These are phyloP conservation scores for Chouioia cunea DNA, from an alignment of 2,888 invertebrate species.

Conservation along the genomic window DNA sequence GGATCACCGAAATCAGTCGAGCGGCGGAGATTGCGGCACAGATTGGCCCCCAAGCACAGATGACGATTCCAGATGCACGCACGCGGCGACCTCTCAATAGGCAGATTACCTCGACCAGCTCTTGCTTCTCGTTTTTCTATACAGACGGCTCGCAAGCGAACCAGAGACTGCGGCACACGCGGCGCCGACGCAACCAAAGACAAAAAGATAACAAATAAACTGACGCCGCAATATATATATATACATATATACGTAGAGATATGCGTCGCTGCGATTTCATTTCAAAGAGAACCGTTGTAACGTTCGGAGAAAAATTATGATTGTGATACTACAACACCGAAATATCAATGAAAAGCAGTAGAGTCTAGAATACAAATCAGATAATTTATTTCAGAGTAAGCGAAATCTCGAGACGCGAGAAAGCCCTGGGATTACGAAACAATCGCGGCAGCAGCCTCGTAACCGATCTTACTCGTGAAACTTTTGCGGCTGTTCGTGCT, in stretches of 20 bases:
- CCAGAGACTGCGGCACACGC: no score
- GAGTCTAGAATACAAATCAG: no score
- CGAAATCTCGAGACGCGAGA: slow-evolving; percentile 1
- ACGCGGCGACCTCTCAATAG: slow-evolving; percentile 56
- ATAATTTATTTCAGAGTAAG: no score
- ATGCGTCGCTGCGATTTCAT: no score
- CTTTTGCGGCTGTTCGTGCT: slow-evolving; percentile 3
- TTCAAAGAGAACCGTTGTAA: no score
- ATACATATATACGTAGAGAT: no score
- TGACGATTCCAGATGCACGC: slow-evolving; percentile 60
- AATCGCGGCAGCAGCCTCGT: slow-evolving; percentile 18
- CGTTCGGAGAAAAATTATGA: no score
- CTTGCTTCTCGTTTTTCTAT: slow-evolving; percentile 33
- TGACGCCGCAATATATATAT: no score
- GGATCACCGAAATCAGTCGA: slow-evolving; percentile 64
- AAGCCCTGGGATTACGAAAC: slow-evolving; percentile 25
- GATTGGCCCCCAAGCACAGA: slow-evolving; percentile 57
- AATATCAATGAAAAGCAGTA: no score
- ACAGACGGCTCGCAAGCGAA: no score
- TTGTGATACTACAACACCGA: no score
- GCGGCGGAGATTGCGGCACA: slow-evolving; percentile 61
- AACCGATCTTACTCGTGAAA: slow-evolving; percentile 23
- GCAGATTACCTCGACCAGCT: slow-evolving; percentile 59
- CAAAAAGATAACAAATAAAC: no score
- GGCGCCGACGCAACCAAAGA: background rate